Percentiles rank a stretch among this genome's conserved stretches.
These are phyloP conservation scores for Stigmatopora argus DNA, from an alignment of 2,113 vertebrate species.

Conservation along the genomic window DNA sequence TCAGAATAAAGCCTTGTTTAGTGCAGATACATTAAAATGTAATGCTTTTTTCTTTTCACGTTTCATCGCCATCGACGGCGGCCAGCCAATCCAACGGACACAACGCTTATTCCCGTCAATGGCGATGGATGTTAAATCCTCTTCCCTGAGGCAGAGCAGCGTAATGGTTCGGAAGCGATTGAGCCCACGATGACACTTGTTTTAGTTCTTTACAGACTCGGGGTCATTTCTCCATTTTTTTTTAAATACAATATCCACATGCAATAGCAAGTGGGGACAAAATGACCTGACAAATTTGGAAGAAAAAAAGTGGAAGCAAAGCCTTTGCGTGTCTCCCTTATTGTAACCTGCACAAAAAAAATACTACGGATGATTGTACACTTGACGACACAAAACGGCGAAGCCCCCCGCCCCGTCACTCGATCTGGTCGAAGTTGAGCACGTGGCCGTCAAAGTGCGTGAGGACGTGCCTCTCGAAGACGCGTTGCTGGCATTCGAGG, in stretches of 20 bases:
- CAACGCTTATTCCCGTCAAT: too few species aligned
- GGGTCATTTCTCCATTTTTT: constrained; percentile 1
- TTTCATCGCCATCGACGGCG: constrained; percentile 2
- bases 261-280: constrained; percentile 30
- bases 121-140: neutral
- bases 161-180: constrained; percentile 7
- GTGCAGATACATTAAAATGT: constrained; percentile 59
- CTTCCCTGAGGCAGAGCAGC: constrained; percentile 10
- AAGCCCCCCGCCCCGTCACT: constrained; percentile 26
- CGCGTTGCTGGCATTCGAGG: constrained; percentile 86
- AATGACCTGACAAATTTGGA: constrained; percentile 19
- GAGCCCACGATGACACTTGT: constrained; percentile 19
- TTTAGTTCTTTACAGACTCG: neutral
- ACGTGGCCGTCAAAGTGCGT: constrained; percentile 93
- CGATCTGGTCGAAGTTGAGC: constrained; percentile 82
- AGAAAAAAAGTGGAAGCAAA: constrained; percentile 31
- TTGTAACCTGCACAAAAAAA: constrained; percentile 22
- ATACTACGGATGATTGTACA: constrained; percentile 37
- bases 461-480: constrained; percentile 91
- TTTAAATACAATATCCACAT: constrained; percentile 37
- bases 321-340: neutral
- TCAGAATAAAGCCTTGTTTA: constrained; percentile 68
- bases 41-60: constrained; percentile 38
- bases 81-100: too few species aligned
- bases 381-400: constrained; percentile 4